Evolutionary conservation across 53 echinoderm and acorn worm species (phyloP), one percentile per base, ranked within the genome.

Genomic region (Holothuria scabra): DNA sequence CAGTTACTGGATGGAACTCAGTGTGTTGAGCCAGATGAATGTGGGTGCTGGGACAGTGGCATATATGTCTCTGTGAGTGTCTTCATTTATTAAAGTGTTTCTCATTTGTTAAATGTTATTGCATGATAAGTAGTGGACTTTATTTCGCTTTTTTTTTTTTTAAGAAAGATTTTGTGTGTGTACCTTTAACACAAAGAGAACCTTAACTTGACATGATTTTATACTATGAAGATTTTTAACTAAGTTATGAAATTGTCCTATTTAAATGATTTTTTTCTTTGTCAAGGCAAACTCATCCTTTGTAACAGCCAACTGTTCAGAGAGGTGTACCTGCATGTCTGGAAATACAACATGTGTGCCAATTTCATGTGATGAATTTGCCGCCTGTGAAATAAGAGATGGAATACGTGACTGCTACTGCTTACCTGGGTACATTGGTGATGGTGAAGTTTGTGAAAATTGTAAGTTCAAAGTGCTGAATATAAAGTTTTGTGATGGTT

Each of bases 401-500:
- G 95, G 92, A 18, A 86, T 85, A 57, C 58, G 89, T n/a, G 95
- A 85, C 56, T 95, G 95, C 84, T 92, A 92, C 67, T 95, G 95
- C 62, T 28, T 85, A 0, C 69, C 85, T 22, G 90, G 92, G n/a
- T 95, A 90, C 84, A 86, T 56, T 28, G 89, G 95, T 48, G 88
- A 86, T 49, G 95, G 76, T 28, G 49, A 76, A 28, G 48, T 0
- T 10, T 76, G 76, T 56, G 3, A 22, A 13, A 23, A 16, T 56
- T 56, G 76, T 76, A 76, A 28, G 20, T 37, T 12, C 29, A 16
- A 76, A 60, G 41, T 41, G n/a, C n/a, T n/a, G n/a, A n/a, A n/a
- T n/a, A n/a, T n/a, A n/a, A n/a, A n/a, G n/a, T n/a, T n/a, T n/a
- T n/a, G n/a, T n/a, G n/a, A n/a, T n/a, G n/a, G n/a, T n/a, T n/a